Conservation (phyloP, 2,797 vertebrate species). For the Ctenochaetus hawaiiensis region DNA sequence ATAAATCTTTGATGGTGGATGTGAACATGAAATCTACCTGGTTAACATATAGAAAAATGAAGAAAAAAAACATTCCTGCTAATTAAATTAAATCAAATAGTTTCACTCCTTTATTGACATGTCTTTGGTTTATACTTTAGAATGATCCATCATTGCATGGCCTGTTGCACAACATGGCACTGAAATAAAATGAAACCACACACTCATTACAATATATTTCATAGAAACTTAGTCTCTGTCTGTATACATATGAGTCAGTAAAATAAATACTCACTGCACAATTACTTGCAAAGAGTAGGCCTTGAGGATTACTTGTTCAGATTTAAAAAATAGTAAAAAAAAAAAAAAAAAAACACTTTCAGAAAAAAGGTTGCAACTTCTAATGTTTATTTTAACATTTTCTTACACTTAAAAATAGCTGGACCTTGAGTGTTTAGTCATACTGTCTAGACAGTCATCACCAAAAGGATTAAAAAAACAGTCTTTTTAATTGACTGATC, state of each 20-base stretch:
- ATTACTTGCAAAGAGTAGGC: background rate
- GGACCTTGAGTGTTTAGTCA: slow-evolving; percentile 3
- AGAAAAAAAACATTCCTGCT: background rate
- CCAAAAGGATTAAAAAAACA: background rate
- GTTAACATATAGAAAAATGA: background rate
- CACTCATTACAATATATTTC: too few relatives aligned
- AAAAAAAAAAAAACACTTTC: too few relatives aligned
- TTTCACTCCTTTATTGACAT: background rate
- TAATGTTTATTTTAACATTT: slow-evolving; percentile 14
- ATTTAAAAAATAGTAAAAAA: background rate
- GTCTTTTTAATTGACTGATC: background rate
- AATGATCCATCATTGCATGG: background rate
- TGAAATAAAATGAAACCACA: too few relatives aligned
- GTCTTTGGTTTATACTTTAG: background rate
- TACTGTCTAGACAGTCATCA: background rate
- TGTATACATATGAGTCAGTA: too few relatives aligned
- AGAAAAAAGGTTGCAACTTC: background rate
- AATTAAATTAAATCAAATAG: slow-evolving; percentile 12
- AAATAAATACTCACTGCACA: too few relatives aligned
- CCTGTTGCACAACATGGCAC: too few relatives aligned
- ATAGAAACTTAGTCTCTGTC: too few relatives aligned
- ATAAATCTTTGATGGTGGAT: background rate
- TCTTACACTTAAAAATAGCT: slow-evolving; percentile 16
- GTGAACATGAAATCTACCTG: background rate
- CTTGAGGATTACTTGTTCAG: background rate